Evolutionary conservation across 2,797 vertebrate species (phyloP).

Genomic region (Thripadectes ignobilis): DNA sequence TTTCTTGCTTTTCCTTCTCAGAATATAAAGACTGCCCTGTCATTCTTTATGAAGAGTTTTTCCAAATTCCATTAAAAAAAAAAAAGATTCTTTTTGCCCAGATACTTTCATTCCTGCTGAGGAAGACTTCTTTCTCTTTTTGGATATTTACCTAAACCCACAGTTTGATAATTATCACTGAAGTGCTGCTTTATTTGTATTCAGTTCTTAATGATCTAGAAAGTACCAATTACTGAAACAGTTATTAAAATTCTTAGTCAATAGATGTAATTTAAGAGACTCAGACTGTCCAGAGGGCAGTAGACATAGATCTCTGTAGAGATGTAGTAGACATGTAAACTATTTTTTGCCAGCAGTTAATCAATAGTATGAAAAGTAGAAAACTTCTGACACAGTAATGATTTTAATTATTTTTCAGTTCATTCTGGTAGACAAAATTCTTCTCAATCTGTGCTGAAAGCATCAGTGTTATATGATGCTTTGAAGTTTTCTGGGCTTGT

Average conservation of each 20-base stretch:
- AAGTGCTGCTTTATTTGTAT: not conserved
- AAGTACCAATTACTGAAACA: constrained; percentile 1
- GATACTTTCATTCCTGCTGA: not conserved
- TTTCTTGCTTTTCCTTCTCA: not conserved
- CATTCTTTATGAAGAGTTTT: not conserved
- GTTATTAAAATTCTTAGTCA: constrained; percentile 53
- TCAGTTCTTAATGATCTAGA: not conserved
- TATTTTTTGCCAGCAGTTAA: constrained; percentile 24
- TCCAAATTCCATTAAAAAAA: not conserved
- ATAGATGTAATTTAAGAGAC: constrained; percentile 36
- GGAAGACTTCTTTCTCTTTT: not conserved
- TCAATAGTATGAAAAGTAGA: constrained; percentile 30
- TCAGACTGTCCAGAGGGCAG: not conserved
- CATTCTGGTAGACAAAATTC: not conserved
- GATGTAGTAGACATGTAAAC: not conserved
- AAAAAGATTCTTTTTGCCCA: not conserved
- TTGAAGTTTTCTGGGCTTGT: not conserved
- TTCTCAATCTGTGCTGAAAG: not conserved
- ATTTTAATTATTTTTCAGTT: constrained; percentile 8
- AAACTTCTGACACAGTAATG: not conserved
- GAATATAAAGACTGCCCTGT: not conserved
- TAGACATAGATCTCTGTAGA: constrained; percentile 21
- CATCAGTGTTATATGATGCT: not conserved
- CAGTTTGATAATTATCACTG: not conserved
- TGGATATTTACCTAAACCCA: not conserved